Evolutionary conservation across 2,113 vertebrate species (phyloP), one percentile per base, ranked within the genome.

Genomic region (Terrapene triunguis): DNA sequence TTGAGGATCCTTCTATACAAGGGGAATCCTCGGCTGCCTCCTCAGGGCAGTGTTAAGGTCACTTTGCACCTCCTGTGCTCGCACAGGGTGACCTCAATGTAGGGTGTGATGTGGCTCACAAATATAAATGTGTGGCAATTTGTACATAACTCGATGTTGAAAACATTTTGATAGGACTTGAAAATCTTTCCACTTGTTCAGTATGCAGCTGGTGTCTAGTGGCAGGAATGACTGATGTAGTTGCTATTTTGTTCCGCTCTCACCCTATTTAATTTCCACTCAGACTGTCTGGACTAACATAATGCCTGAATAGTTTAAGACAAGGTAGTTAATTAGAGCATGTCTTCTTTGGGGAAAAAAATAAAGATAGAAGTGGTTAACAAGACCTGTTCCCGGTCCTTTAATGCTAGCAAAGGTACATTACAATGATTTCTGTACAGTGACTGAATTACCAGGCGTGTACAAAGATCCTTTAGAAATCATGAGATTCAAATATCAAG

Each of bases 261-360:
- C 82, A 88, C 55, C 69, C 87, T 96, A 88, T 95, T 96, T 96
- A 95, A 96, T 97, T 97, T 97, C 90, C 53, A 90, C 47, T 95
- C 94, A 96, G 91, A 93, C 86, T 96, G 25, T 95, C 48, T 84
- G 92, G 89, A 93, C 95, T 95, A 89, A 78, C 91, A 57, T 84
- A 47, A 92, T 87, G 84, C 80, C 94, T 96, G 97, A 97, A 92
- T 87, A 92, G 54, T 50, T 97, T 95, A 89, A 95, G 86, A 96
- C 32, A 95, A 86, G 85, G 87, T 87, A 92, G 90, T 98, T 97
- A 98, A 98, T 97, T 94, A 94, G 87, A 97, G 16, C 50, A 79
- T 17, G 42, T 32, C 78, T 92, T 91, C 96, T 93, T 92, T 54
- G 62, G 65, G 57, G 13, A 44, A 59, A 50, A 72, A 89, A 92